These are phyloP conservation scores for Porites lobata DNA, from an alignment of 92 coral and sea anemone species.

Conservation along the genomic window DNA sequence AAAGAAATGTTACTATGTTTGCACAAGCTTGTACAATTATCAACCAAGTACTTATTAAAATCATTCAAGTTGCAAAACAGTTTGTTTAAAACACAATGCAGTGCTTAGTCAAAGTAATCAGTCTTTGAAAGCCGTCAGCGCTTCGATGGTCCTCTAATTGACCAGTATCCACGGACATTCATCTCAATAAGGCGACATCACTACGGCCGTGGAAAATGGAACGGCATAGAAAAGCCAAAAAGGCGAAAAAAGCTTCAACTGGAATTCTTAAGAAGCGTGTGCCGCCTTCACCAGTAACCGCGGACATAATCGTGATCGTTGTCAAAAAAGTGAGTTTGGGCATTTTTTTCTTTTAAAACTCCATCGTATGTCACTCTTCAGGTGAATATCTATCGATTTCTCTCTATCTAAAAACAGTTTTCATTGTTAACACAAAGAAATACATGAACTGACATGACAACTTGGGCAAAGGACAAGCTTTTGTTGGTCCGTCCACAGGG, in stretches of 20 bases:
- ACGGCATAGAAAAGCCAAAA: conserved; percentile 17
- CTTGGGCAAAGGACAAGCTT: no score
- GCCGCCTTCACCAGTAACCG: conserved; percentile 3
- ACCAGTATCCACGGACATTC: not conserved
- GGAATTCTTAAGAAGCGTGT: conserved; percentile 33
- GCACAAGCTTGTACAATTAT: not conserved
- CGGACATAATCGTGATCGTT: conserved; percentile 10
- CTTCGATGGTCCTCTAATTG: conserved; percentile 4
- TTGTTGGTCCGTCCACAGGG: no score
- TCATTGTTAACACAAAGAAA: no score
- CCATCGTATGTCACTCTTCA: not conserved
- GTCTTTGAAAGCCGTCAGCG: conserved; percentile 26
- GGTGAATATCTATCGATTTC: not conserved
- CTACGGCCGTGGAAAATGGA: conserved; percentile 19
- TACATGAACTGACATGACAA: no score
- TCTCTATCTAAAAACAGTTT: not conserved
- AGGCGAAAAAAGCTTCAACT: not conserved
- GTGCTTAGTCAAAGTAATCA: conserved; percentile 1
- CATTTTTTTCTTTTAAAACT: not conserved
- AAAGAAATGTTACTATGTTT: not conserved
- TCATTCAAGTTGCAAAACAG: conserved; percentile 22
- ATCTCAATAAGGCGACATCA: not conserved
- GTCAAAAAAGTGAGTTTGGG: conserved; percentile 13
- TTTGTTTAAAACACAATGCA: conserved; percentile 43
- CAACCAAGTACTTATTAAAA: not conserved